Base-by-base conservation (phyloP, 2,113 vertebrate species). In the Lepisosteus oculatus region DNA sequence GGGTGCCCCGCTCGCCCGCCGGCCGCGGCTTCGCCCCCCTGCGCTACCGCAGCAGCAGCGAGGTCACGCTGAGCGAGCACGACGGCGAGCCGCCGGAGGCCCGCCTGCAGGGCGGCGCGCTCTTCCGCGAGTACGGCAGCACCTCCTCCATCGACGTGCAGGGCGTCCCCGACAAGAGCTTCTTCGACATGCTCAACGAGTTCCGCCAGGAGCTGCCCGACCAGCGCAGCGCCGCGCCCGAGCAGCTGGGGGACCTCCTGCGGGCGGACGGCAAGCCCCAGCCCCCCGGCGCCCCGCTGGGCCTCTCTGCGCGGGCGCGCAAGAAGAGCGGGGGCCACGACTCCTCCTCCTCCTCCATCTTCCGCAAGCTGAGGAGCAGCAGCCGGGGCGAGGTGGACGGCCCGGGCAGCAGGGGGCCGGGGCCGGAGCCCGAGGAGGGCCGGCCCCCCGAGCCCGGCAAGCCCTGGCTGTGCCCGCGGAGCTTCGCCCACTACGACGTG, bases 81-180 rank as follows among this genome's bases (percentile, higher is more conserved):
- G 97, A 98, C 0, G 75, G 85, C 7, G 86, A 84, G 1, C 86
- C 95, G 13, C 2, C 71, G 0, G 77, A 85, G 0, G 80, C 86
- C 4, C 80, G 0, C 45, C 77, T 0, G 78, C 85, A 11, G 84
- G 85, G 0, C 67, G 85, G 4, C 88, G 15, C 89, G 0, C 78
- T 95, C 0, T 96, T 93, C 85, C 89, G 96, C 0, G 96, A 97
- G 62, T 98, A 98, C 0, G 97, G 97, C 62, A 98, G 97, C 90
- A 97, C 96, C 0, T 98, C 97, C 1, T 98, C 97, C 83, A 97
- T 98, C 1, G 92, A 98, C 0, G 89, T 92, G 12, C 94, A 97
- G 74, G 95, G 92, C 0, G 79, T 98, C 65, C 88, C 95, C 0
- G 95, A 97, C 64, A 95, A 96, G 81, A 97, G 95, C 76, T 95